Evolutionary conservation across 1,140 invertebrate genomes (phyloP).

Genomic region (Drosophila serrata): DNA sequence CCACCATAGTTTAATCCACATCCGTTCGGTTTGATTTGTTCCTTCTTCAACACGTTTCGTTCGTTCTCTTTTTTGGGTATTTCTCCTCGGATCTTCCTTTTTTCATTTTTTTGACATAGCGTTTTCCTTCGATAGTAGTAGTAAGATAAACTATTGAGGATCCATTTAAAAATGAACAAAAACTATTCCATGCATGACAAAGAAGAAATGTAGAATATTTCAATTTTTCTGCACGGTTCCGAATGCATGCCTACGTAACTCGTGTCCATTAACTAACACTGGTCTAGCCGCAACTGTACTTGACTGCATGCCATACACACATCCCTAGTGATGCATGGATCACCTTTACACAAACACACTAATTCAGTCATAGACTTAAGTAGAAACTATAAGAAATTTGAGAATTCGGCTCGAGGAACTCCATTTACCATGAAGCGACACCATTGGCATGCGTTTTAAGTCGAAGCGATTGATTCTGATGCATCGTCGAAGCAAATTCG

Average conservation of each 20-base stretch:
- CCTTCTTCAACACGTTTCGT: conserved; percentile 47
- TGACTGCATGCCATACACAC: conserved; percentile 49
- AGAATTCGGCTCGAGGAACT: conserved; percentile 55
- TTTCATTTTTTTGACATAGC: conserved; percentile 14
- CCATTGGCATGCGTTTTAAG: conserved; percentile 49
- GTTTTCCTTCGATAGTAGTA: conserved; percentile 14
- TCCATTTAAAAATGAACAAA: conserved; percentile 8
- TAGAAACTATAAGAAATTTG: conserved; percentile 5
- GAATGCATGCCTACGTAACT: conserved; percentile 33
- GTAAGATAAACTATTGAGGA: conserved; percentile 19
- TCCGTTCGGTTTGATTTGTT: conserved; percentile 68
- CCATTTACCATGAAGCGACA: conserved; percentile 35
- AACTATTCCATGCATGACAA: conserved; percentile 10
- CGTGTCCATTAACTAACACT: conserved; percentile 42
- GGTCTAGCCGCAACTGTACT: conserved; percentile 20
- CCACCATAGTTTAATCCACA: conserved; percentile 53
- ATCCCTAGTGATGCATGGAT: conserved; percentile 32
- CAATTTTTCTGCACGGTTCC: conserved; percentile 37
- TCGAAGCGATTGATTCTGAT: conserved; percentile 9
- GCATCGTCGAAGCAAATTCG: conserved; percentile 26
- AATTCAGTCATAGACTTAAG: conserved; percentile 16
- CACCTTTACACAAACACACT: conserved; percentile 10
- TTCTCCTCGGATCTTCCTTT: conserved; percentile 45
- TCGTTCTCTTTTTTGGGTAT: conserved; percentile 56
- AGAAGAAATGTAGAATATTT: conserved; percentile 26